These are phyloP conservation scores for Phalacrocorax pelagicus DNA, from an alignment of 2,113 vertebrate species.

Conservation along the genomic window DNA sequence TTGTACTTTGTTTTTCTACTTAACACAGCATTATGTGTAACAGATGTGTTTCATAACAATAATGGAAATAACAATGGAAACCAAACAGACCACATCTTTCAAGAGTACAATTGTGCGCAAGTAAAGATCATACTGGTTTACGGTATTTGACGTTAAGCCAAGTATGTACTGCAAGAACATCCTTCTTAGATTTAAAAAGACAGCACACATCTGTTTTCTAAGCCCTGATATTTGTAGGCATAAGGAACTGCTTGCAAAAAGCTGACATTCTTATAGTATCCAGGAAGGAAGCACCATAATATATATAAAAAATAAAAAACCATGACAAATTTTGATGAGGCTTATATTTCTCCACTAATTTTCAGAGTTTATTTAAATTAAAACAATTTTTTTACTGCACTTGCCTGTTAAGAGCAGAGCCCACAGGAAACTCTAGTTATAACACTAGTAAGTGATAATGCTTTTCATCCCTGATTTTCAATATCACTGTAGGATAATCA, in stretches of 20 bases:
- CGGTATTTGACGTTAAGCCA: not conserved
- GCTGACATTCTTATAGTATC: not conserved
- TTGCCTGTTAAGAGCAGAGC: not conserved
- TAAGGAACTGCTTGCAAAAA: not conserved
- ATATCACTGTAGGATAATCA: not conserved
- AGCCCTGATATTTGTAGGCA: not conserved
- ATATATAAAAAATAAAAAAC: not conserved
- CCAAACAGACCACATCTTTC: not conserved
- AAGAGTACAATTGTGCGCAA: not conserved
- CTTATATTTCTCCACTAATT: not conserved
- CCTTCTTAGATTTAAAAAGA: not conserved
- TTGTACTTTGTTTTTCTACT: not conserved
- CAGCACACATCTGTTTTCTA: not conserved
- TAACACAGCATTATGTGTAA: not conserved
- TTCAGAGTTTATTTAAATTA: not conserved
- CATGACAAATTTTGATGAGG: not conserved
- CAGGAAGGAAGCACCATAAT: not conserved
- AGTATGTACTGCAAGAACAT: not conserved
- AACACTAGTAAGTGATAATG: not conserved
- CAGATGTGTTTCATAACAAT: not conserved
- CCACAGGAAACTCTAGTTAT: not conserved
- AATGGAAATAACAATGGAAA: not conserved
- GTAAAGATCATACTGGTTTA: not conserved
- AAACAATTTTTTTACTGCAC: not conserved
- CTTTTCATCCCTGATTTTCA: not conserved